Conservation (phyloP, 2,113 vertebrate genomes). For the Scopus umbretta region DNA sequence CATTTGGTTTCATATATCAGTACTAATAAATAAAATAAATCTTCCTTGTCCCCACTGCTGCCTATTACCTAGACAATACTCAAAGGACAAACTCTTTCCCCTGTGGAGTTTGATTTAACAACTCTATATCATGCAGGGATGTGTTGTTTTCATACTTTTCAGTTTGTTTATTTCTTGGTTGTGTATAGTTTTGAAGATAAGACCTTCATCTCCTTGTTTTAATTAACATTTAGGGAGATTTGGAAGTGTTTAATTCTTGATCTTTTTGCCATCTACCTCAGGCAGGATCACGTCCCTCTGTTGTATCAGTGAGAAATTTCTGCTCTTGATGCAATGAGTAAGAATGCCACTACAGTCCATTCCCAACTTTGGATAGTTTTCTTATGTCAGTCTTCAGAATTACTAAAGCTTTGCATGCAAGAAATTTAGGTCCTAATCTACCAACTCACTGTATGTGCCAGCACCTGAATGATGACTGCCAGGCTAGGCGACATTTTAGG, state of each 20-base stretch:
- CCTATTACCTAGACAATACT: not conserved
- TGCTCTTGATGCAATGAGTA: not conserved
- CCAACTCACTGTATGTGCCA: not conserved
- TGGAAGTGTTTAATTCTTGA: slow-evolving; percentile 16
- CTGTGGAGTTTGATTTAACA: not conserved
- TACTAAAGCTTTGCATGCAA: not conserved
- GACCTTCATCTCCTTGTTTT: slow-evolving; percentile 7
- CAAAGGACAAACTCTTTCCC: not conserved
- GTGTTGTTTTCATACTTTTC: not conserved
- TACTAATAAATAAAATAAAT: not conserved
- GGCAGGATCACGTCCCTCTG: not conserved
- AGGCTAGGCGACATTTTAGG: not conserved
- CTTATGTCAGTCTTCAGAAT: not conserved
- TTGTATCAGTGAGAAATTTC: not conserved
- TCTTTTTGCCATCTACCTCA: slow-evolving; percentile 28
- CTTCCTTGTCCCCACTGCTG: not conserved
- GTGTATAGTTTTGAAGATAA: not conserved
- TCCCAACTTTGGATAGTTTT: not conserved
- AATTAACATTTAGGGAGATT: not conserved
- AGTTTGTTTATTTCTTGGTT: not conserved
- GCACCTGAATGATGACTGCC: not conserved
- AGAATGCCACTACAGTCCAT: not conserved
- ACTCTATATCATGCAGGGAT: not conserved
- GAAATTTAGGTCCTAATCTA: not conserved
- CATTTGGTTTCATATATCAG: slow-evolving; percentile 47